Base-by-base conservation (phyloP, 2,113 vertebrate species). In the Peucedramus taeniatus region DNA sequence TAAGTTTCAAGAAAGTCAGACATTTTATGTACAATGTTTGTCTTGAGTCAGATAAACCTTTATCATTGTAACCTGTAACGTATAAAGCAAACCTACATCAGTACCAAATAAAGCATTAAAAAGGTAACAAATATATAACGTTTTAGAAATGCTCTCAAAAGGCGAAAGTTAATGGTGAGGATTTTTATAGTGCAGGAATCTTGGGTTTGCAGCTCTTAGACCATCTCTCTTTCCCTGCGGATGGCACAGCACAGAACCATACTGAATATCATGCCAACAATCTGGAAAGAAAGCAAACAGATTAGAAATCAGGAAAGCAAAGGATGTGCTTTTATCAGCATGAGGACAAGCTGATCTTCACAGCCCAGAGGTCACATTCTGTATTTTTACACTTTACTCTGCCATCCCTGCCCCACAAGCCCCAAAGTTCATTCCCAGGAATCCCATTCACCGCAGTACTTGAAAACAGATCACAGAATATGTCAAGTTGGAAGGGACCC, bases 181-280 rank as follows among this genome's bases (percentile, higher is more conserved):
- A 79, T 61, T 96, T 90, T 90, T 89, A 86, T 86, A 76, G 95
- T 96, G 94, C 65, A 79, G 70, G 18, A n/a, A 15, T 92, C 76
- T 94, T 74, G 75, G 83, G 79, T 87, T 69, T 45, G 92, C 63
- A 61, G 40, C 60, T 31, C 35, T 98, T 98, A 99, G 96, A 99
- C 99, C 98, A 99, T 98, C 95, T 99, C 99, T 71, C 98, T 98
- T 94, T 97, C 99, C 95, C 97, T 98, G 95, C 99, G 98, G 97
- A 99, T 99, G 57, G 99, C 99, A 20, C 99, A 99, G 97, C 98
- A 99, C 71, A 99, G 97, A 83, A 99, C 96, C 99, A 99, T 99
- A 93, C 99, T 99, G 97, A 99, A 99, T 96, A 99, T 98, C 99
- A 99, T 99, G 68, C 99, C 99, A 18, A 99, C 99, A 64, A 99